phyloP scores from a whole-genome alignment of 1,140 invertebrate species.

The Tribolium castaneum region DNA sequence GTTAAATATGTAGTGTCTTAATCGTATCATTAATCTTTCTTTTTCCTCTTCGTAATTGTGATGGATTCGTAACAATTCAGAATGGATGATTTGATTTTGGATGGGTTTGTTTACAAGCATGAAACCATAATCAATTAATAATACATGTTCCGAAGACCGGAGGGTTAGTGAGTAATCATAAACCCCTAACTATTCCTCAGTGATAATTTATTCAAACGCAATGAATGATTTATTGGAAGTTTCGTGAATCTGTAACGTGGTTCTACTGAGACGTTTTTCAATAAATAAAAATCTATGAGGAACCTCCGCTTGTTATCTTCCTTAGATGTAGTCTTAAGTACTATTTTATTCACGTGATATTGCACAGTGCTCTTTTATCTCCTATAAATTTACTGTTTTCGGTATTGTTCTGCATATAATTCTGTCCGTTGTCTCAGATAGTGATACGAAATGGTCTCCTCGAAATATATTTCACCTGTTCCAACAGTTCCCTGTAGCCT shows the following conservation, averaged over 20 bases:
- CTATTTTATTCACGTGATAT: slow-evolving; percentile 12
- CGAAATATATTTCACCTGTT: slow-evolving; percentile 16
- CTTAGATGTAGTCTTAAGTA: not conserved
- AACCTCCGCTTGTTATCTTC: not conserved
- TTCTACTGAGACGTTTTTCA: not conserved
- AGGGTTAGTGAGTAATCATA: slow-evolving; percentile 24
- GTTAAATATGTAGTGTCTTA: slow-evolving; percentile 8
- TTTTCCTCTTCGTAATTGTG: not conserved
- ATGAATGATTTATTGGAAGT: slow-evolving; percentile 11
- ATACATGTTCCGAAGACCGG: not conserved
- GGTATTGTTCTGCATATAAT: slow-evolving; percentile 14
- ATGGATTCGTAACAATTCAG: not conserved
- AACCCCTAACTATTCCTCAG: slow-evolving; percentile 4
- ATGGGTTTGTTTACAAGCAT: not conserved
- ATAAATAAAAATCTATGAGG: slow-evolving; percentile 4
- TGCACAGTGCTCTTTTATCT: not conserved
- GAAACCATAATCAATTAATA: slow-evolving; percentile 9
- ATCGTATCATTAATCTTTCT: not conserved
- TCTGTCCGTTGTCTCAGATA: slow-evolving; percentile 11
- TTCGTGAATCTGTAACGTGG: slow-evolving; percentile 2
- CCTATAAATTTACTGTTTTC: slow-evolving; percentile 3
- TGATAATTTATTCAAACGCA: slow-evolving; percentile 6
- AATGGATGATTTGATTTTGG: not conserved
- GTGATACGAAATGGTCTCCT: not conserved
- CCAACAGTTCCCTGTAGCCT: not conserved